A percentile compares a stretch with the other conserved stretches of the same genome.
These are phyloP conservation scores for Onychomys torridus DNA, from an alignment of 2,797 vertebrate species.

Conservation along the genomic window DNA sequence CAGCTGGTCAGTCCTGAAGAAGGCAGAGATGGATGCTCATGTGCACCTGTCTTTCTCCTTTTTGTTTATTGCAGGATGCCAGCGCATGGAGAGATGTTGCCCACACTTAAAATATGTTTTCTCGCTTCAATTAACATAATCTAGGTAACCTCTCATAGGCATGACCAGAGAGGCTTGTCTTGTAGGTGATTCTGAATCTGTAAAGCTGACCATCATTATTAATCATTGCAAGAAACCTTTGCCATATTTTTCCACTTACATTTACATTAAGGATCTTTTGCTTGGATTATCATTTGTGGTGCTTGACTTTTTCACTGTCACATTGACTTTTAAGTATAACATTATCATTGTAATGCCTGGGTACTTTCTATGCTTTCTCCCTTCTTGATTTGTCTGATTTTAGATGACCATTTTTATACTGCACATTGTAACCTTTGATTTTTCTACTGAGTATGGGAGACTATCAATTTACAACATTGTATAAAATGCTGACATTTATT, in stretches of 20 bases:
- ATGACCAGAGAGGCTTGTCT: not conserved
- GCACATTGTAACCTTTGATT: constrained; percentile 16
- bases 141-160: not conserved
- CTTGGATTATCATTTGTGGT: not conserved
- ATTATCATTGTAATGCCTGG: not conserved
- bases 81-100: not conserved
- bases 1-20: not conserved
- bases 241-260: not conserved
- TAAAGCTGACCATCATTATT: not conserved
- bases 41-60: not conserved
- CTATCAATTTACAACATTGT: not conserved
- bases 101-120: not conserved
- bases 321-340: not conserved
- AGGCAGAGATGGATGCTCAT: not conserved
- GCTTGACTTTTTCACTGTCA: constrained; percentile 2
- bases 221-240: not conserved
- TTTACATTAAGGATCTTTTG: not conserved
- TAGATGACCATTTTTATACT: constrained; percentile 26
- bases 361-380: not conserved
- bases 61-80: not conserved
- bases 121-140: not conserved
- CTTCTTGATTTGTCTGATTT: constrained; percentile 34
- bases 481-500: constrained; percentile 51
- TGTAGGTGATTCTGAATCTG: not conserved
- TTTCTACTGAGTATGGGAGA: constrained; percentile 11